Evolutionary conservation across 2,888 invertebrate genomes (phyloP).

Genomic region (Papilio gigon): DNA sequence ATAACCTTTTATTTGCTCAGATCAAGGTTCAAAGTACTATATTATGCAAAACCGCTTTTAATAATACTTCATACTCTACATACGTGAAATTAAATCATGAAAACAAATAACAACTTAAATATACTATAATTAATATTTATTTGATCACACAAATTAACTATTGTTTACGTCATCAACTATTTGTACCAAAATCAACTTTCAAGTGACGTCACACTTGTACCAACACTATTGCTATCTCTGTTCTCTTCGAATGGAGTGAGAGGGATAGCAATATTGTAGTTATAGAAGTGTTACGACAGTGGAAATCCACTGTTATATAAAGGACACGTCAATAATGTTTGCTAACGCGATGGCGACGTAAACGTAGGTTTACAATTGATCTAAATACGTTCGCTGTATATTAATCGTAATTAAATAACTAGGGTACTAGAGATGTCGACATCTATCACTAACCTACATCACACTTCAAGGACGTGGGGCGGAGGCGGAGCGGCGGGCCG

Average conservation of each 20-base stretch:
- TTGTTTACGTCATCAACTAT: conserved; percentile 18
- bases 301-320: too few species aligned
- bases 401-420: conserved; percentile 28
- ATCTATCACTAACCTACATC: conserved; percentile 62
- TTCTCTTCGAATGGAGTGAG: neutral
- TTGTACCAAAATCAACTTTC: neutral
- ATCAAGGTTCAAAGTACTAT: conserved; percentile 10
- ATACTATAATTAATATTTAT: conserved; percentile 35
- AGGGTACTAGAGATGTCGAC: conserved; percentile 28
- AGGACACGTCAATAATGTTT: too few species aligned
- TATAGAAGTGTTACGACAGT: too few species aligned
- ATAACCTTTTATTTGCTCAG: conserved; percentile 12
- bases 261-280: neutral
- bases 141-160: conserved; percentile 43
- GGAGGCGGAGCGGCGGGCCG: conserved; percentile 43
- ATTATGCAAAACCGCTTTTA: conserved; percentile 15
- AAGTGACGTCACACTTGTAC: neutral
- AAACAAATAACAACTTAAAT: conserved; percentile 39
- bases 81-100: conserved; percentile 16
- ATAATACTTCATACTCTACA: conserved; percentile 30
- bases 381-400: neutral
- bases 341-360: neutral
- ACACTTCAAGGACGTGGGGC: conserved; percentile 48
- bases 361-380: conserved; percentile 14
- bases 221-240: neutral